These are phyloP conservation scores for Geodia barretti DNA, from an alignment of 37 sponge, comb jelly and placozoan genomes.

Conservation along the genomic window DNA sequence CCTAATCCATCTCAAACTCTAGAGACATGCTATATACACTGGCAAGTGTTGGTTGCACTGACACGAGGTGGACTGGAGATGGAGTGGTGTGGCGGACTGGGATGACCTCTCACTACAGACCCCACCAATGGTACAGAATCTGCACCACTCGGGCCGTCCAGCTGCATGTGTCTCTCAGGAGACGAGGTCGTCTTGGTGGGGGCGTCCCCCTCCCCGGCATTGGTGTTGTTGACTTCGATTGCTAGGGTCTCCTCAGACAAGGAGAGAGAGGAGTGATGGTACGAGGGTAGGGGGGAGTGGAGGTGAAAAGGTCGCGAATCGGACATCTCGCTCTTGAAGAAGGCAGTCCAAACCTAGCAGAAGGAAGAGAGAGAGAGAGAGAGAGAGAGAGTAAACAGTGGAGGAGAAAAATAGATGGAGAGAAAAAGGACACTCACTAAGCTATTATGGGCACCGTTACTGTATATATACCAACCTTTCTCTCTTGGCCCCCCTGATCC, in stretches of 20 bases:
- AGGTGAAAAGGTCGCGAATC: constrained; percentile 1
- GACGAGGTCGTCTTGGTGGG: constrained; percentile 42
- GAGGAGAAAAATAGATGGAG: too few relatives aligned
- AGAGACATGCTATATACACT: too few relatives aligned
- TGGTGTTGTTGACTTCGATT: neutral
- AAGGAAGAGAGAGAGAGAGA: neutral
- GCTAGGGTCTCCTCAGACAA: constrained; percentile 5
- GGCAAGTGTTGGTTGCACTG: too few relatives aligned
- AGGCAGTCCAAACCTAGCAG: neutral
- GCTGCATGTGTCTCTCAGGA: constrained; percentile 30
- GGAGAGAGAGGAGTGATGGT: constrained; percentile 17
- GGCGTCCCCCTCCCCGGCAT: constrained; percentile 15
- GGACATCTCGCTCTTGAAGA: constrained; percentile 20
- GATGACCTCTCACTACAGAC: neutral
- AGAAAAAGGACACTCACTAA: too few relatives aligned
- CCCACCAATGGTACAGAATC: constrained; percentile 12
- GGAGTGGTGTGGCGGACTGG: neutral
- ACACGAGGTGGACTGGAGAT: constrained; percentile 32
- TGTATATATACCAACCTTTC: neutral
- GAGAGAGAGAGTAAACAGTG: constrained; percentile 26
- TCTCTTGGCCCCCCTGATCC: neutral
- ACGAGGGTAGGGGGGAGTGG: constrained; percentile 4
- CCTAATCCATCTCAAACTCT: too few relatives aligned
- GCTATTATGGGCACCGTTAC: too few relatives aligned
- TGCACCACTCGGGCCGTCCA: constrained; percentile 37